These are phyloP conservation scores for Spea hammondii DNA, from an alignment of 2,797 vertebrate genomes.

Conservation along the genomic window DNA sequence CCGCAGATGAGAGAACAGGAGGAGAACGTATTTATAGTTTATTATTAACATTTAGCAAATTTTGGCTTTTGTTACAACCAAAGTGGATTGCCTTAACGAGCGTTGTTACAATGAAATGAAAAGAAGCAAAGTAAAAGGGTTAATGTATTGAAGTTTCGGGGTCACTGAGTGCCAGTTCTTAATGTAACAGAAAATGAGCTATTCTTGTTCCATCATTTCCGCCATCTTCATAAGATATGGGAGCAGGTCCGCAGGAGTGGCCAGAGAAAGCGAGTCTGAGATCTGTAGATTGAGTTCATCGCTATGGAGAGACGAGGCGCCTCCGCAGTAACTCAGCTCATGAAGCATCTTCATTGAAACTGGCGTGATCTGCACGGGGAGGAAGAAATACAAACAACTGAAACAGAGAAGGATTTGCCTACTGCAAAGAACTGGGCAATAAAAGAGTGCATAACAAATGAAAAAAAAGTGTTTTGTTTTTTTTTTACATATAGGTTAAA, in stretches of 20 bases:
- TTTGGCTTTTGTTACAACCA: no score
- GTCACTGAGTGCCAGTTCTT: neutral
- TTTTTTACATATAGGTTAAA: no score
- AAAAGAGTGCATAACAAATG: no score
- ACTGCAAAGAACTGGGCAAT: neutral
- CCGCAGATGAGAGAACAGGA: no score
- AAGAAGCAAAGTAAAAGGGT: no score
- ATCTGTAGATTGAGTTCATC: slow-evolving; percentile 78
- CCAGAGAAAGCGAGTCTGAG: slow-evolving; percentile 58
- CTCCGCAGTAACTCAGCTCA: slow-evolving; percentile 66
- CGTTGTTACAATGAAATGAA: no score
- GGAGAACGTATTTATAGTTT: no score
- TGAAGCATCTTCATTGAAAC: slow-evolving; percentile 72
- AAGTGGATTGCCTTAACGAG: no score
- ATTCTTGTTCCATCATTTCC: slow-evolving; percentile 55
- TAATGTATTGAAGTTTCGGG: no score
- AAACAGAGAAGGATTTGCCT: neutral
- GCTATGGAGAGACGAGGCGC: slow-evolving; percentile 77
- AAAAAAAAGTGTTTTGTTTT: no score
- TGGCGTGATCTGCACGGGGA: slow-evolving; percentile 71
- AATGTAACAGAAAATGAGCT: neutral
- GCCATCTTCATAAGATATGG: slow-evolving; percentile 65
- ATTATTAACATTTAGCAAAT: no score
- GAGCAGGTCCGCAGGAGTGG: slow-evolving; percentile 19
- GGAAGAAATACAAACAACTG: no score